A percentile compares a stretch with the other conserved stretches of the same genome.
Conservation (phyloP, 1,140 invertebrate species). For the Condylostylus longicornis region DNA sequence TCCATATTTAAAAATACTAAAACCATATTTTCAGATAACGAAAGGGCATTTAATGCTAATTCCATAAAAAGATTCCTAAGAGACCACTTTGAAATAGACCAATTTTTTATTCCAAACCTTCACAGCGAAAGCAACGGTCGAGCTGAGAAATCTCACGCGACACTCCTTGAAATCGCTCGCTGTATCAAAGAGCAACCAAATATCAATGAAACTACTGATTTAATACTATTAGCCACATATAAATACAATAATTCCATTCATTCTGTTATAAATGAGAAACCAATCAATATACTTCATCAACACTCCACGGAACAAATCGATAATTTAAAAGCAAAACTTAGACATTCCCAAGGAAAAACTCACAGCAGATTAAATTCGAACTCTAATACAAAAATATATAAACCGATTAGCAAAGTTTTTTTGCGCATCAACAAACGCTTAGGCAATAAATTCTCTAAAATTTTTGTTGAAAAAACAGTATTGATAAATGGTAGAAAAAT, state of each 20-base stretch:
- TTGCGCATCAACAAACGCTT: no score
- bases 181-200: slow-evolving; percentile 1
- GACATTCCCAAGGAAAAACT: no score
- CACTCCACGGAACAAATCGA: no score
- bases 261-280: slow-evolving; percentile 2
- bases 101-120: slow-evolving; percentile 1
- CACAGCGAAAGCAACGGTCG: slow-evolving; percentile 3
- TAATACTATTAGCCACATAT: neutral
- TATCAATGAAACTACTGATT: neutral
- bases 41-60: neutral
- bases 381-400: no score
- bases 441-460: no score
- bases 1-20: slow-evolving; percentile 1
- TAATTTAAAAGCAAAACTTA: no score
- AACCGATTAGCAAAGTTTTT: no score
- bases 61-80: neutral
- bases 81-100: slow-evolving; percentile 3
- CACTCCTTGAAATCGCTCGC: slow-evolving; percentile 1
- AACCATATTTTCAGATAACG: slow-evolving; percentile 2
- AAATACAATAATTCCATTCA: slow-evolving; percentile 4
- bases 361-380: no score
- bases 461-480: no score
- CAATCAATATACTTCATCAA: no score
- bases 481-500: no score
- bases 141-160: slow-evolving; percentile 4